Evolutionary conservation across 2,113 vertebrate species (phyloP).

Genomic region (Lepus timidus): DNA sequence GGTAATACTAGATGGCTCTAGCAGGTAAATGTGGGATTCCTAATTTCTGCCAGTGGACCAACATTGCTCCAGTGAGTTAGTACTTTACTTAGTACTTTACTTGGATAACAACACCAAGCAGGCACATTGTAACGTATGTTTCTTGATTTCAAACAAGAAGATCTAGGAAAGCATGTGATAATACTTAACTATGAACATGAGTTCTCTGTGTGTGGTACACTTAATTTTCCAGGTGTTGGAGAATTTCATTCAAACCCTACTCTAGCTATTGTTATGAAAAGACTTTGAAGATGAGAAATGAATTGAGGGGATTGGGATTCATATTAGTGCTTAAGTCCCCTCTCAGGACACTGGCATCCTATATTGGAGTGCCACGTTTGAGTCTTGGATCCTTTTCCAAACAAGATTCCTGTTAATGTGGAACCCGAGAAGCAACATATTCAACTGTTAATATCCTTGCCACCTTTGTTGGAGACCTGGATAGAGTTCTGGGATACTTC

Average conservation of each 20-base stretch:
- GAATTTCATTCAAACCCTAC: neutral
- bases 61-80: neutral
- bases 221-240: neutral
- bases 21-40: accelerated
- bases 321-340: no score
- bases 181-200: neutral
- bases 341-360: no score
- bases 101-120: neutral
- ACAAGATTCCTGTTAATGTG: no score
- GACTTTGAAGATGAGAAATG: neutral
- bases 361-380: no score
- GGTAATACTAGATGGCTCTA: neutral
- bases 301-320: no score
- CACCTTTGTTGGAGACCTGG: no score
- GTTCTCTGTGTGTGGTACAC: neutral
- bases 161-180: neutral
- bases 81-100: neutral
- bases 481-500: no score
- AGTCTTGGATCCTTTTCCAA: no score
- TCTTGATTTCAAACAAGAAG: slow-evolving; percentile 10
- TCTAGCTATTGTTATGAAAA: neutral
- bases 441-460: no score
- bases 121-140: neutral
- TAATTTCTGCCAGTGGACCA: neutral
- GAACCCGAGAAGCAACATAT: no score